Evolutionary conservation across 1,140 invertebrate species (phyloP), one percentile per base, ranked within the genome.

Genomic region (Drosophila novamexicana): DNA sequence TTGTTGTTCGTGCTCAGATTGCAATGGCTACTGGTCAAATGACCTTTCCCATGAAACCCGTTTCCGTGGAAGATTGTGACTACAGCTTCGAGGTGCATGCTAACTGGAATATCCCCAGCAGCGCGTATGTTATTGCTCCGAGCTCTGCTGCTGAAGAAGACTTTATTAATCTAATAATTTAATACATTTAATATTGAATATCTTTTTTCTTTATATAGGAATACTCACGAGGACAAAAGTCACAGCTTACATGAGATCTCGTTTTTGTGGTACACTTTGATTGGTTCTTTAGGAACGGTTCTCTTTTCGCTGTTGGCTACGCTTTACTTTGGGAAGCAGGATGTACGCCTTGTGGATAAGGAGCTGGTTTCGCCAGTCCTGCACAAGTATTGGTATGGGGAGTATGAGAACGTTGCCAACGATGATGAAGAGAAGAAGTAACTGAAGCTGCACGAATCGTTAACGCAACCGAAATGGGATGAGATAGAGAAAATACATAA

Each of bases 181-280:
- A 29, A 29, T 29, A 5, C 22, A 29, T 29, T 29, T 29, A 29
- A 1, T 4, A 12, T 50, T n/a, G 16, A 63, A 39, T 32, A 39
- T 45, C 4, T 37, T 1, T 47, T 37, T 39, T 57, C 1, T 18
- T 14, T 37, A 16, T 1, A 18, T 14, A 86, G 78, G 14, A 40
- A 39, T 1, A 22, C 68, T 4, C 8, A 6, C 6, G 50, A 71
- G 12, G 56, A 42, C 3, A 47, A 29, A 1, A 69, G 56, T n/a
- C 57, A 45, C 10, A 67, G 61, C 52, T 18, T 89, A 14, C 84
- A 90, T 52, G 81, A 90, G 52, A 63, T 89, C 9, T 89, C 85
- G 3, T 90, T 93, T 95, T 2, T 95, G 94, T 66, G 95, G 95
- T 90, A 86, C 40, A 79, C 78, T 1, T 7, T 71, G n/a, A 61